These are phyloP conservation scores for Drosophila parabipectinata DNA, from an alignment of 1,140 invertebrate genomes.

Conservation along the genomic window DNA sequence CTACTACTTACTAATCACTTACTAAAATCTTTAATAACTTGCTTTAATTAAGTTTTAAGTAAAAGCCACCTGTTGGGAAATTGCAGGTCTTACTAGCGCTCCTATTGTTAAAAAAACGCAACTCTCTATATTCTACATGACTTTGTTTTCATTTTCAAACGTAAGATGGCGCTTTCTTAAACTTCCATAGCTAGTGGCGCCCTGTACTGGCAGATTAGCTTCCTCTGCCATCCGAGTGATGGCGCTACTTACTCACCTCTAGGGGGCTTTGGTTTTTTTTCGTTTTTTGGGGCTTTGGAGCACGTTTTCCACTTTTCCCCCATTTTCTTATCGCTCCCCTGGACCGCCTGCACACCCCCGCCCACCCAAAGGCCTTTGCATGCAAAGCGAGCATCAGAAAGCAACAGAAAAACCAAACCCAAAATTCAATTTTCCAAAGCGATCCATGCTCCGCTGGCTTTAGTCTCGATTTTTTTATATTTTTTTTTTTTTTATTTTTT, in stretches of 20 bases:
- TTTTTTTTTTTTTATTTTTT: conserved; percentile 14
- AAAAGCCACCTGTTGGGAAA: background rate
- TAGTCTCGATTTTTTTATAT: conserved; percentile 36
- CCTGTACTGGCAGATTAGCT: background rate
- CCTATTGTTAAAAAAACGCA: background rate
- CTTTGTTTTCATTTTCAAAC: background rate
- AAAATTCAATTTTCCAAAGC: conserved; percentile 13
- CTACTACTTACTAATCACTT: background rate
- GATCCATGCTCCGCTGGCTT: conserved; percentile 27
- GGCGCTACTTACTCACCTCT: background rate
- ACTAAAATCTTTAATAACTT: background rate
- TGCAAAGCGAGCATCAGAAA: conserved; percentile 22
- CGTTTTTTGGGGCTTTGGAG: no score
- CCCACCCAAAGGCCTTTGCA: conserved; percentile 26
- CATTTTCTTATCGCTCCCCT: conserved; percentile 17
- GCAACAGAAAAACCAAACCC: conserved; percentile 1
- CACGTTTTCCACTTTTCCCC: background rate
- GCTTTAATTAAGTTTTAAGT: background rate
- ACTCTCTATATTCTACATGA: background rate
- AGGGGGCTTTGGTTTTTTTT: no score
- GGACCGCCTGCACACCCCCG: background rate
- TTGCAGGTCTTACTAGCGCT: background rate
- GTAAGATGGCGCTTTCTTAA: background rate
- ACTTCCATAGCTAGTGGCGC: no score
- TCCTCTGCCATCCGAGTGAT: background rate